Evolutionary conservation across 35 echinoderm and acorn worm species (phyloP).

Genomic region (Heliocidaris erythrogramma): DNA sequence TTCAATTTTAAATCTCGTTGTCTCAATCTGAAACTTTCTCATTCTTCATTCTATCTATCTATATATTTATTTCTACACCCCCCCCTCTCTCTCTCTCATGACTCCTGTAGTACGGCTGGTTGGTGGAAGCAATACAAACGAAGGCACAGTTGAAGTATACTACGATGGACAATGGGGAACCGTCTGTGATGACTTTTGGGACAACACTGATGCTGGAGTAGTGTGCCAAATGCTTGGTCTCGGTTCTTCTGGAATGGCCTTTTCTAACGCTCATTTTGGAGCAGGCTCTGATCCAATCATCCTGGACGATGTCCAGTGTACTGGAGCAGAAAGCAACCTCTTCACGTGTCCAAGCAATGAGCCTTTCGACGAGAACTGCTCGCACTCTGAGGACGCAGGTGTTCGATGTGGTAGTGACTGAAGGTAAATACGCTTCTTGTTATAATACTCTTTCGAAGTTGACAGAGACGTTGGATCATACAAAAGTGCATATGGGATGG

Average conservation of each 20-base stretch:
- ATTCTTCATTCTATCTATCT: too few relatives aligned
- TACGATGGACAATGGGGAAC: neutral
- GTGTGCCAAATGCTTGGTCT: conserved; percentile 10
- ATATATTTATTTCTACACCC: too few relatives aligned
- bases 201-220: neutral
- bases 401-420: neutral
- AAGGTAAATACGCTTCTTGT: too few relatives aligned
- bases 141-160: neutral
- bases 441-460: too few relatives aligned
- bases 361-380: neutral
- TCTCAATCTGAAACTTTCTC: too few relatives aligned
- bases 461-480: too few relatives aligned
- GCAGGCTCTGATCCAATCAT: neutral
- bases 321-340: neutral
- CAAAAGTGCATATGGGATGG: too few relatives aligned
- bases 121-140: neutral
- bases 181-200: neutral
- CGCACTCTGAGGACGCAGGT: neutral
- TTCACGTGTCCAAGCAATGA: neutral
- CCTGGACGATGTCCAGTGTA: neutral
- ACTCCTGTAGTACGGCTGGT: neutral
- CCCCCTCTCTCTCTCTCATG: too few relatives aligned
- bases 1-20: too few relatives aligned
- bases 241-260: neutral
- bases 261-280: neutral